Conservation (phyloP, 2,113 vertebrate genomes). For the Scomber colias region DNA sequence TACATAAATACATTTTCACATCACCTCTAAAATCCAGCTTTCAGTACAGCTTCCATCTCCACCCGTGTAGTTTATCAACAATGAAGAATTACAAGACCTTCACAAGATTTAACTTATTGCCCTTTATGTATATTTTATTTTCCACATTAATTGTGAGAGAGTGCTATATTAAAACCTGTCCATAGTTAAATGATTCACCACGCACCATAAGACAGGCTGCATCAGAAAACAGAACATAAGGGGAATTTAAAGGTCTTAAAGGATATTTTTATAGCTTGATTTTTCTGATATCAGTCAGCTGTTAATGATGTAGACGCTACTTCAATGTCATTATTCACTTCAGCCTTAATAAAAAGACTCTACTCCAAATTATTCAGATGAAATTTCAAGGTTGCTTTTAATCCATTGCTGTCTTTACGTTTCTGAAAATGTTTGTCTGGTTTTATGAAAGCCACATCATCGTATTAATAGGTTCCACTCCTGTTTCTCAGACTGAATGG, state of each 20-base stretch:
- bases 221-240: neutral
- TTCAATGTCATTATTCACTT: no score
- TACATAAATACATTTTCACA: conserved; percentile 1
- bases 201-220: no score
- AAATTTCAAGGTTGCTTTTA: no score
- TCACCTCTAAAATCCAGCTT: neutral
- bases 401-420: no score
- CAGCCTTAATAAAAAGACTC: no score
- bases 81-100: neutral
- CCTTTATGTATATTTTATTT: conserved; percentile 1
- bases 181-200: neutral
- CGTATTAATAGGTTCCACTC: no score
- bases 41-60: neutral
- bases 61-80: neutral
- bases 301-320: neutral
- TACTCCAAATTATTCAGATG: no score
- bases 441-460: no score
- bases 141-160: neutral
- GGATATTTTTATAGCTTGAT: no score
- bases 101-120: neutral
- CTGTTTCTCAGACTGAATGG: no score
- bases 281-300: neutral
- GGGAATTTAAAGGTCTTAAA: no score
- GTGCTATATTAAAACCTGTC: neutral
- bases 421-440: no score